These are phyloP conservation scores for Thunnus albacares DNA, from an alignment of 2,797 vertebrate species.

Conservation along the genomic window DNA sequence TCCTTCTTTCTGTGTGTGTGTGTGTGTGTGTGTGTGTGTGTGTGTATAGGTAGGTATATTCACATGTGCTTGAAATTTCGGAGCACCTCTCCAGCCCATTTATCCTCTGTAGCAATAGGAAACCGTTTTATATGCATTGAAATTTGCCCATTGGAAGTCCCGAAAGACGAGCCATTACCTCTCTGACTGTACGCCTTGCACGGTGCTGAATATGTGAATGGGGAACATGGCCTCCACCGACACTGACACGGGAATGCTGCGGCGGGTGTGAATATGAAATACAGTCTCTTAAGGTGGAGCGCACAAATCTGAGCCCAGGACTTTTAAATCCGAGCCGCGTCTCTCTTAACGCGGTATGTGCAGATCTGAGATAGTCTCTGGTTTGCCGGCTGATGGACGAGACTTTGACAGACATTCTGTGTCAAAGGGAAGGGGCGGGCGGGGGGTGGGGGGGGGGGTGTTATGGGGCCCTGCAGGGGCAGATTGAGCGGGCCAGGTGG, in stretches of 20 bases:
- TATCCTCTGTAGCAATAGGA: conserved; percentile 55
- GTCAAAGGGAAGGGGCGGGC: conserved; percentile 23
- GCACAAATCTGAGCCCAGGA: conserved; percentile 42
- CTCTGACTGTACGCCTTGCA: conserved; percentile 2
- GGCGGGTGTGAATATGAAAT: conserved; percentile 74
- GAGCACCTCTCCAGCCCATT: conserved; percentile 32
- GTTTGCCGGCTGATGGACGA: conserved; percentile 78
- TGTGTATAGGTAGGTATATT: conserved; percentile 23
- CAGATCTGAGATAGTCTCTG: conserved; percentile 60
- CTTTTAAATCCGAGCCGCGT: conserved; percentile 63
- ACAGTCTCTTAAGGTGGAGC: conserved; percentile 56
- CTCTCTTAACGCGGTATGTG: conserved; percentile 59
- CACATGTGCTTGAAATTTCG: conserved; percentile 33
- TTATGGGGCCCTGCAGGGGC: conserved; percentile 46
- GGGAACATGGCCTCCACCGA: conserved; percentile 46
- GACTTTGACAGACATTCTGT: conserved; percentile 78
- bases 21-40: conserved; percentile 23
- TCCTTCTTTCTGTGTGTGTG: conserved; percentile 8
- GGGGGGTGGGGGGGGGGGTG: neutral
- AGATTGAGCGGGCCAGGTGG: conserved; percentile 87
- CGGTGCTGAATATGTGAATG: conserved; percentile 53
- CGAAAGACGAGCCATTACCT: conserved; percentile 48
- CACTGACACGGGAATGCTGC: conserved; percentile 61
- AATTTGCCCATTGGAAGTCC: conserved; percentile 62
- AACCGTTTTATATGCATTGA: conserved; percentile 74